Percentiles rank a stretch among this genome's conserved stretches.
These are phyloP conservation scores for Mustela erminea DNA, from an alignment of 2,797 vertebrate species.

Conservation along the genomic window DNA sequence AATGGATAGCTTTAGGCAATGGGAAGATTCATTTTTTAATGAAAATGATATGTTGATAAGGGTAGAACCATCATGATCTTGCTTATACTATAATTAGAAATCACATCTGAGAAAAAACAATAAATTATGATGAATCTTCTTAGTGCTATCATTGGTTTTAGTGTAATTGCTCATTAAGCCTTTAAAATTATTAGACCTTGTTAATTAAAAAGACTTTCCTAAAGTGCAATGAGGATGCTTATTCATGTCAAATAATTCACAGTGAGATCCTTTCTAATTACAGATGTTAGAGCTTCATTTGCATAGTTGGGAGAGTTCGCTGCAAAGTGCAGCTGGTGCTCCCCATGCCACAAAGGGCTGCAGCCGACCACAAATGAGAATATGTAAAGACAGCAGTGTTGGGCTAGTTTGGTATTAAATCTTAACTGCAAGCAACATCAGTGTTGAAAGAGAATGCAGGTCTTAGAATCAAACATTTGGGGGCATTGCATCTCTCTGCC, in stretches of 20 bases:
- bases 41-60: conserved; percentile 47
- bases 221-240: conserved; percentile 68
- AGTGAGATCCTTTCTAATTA: conserved; percentile 54
- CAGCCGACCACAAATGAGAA: neutral
- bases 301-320: neutral
- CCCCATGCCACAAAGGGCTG: accelerated
- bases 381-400: neutral
- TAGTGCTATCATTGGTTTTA: conserved; percentile 71
- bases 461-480: neutral
- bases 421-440: neutral
- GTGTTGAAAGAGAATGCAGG: neutral
- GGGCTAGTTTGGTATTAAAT: neutral
- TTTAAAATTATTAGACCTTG: conserved; percentile 71
- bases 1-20: neutral
- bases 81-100: conserved; percentile 76
- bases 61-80: conserved; percentile 35
- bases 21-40: conserved; percentile 35
- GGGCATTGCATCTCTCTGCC: neutral
- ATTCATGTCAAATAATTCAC: conserved; percentile 67
- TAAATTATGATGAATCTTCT: conserved; percentile 64
- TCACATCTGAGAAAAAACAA: conserved; percentile 63
- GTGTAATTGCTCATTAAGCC: conserved; percentile 78
- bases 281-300: conserved; percentile 60
- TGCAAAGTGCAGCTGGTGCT: neutral
- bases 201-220: conserved; percentile 77